Percentiles rank a stretch among this genome's conserved stretches.
Evolutionary conservation across 1,140 invertebrate genomes (phyloP).

Genomic region (Brachystomella parvula): DNA sequence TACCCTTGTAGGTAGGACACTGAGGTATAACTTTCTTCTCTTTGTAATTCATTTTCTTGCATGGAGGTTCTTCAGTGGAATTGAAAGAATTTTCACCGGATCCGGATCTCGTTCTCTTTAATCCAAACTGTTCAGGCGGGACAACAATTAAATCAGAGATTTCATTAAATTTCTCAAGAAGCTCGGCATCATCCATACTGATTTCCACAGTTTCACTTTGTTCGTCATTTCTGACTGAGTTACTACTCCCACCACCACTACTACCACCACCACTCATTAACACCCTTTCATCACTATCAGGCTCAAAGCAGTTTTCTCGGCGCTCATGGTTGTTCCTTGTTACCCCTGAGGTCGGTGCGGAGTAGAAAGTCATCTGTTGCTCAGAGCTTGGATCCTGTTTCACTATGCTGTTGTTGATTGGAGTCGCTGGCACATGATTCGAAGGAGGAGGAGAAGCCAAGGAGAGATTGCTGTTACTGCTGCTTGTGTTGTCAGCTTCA

Average conservation of each 20-base stretch:
- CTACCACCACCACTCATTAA: conserved; percentile 25
- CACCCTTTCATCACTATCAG: conserved; percentile 9
- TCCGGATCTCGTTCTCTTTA: conserved; percentile 37
- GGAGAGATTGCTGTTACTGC: no score
- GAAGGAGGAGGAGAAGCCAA: no score
- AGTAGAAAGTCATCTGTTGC: conserved; percentile 32
- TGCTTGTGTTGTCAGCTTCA: not conserved
- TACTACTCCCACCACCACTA: conserved; percentile 16
- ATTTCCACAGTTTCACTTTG: conserved; percentile 2
- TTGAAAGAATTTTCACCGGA: conserved; percentile 2
- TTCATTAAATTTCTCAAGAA: conserved; percentile 39
- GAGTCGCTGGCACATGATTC: no score
- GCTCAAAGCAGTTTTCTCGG: not conserved
- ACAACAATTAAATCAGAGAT: conserved; percentile 39
- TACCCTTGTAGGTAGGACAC: no score
- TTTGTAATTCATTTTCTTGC: conserved; percentile 6
- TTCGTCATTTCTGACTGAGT: not conserved
- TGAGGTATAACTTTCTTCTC: no score
- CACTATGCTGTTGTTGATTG: not conserved
- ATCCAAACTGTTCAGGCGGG: conserved; percentile 37
- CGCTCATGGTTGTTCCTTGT: conserved; percentile 8
- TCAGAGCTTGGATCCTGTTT: no score
- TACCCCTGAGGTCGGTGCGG: conserved; percentile 9
- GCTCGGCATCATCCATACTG: conserved; percentile 25
- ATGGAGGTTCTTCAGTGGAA: conserved; percentile 8